phyloP scores from a whole-genome alignment of 2,113 vertebrate species.

The Rhea pennata region DNA sequence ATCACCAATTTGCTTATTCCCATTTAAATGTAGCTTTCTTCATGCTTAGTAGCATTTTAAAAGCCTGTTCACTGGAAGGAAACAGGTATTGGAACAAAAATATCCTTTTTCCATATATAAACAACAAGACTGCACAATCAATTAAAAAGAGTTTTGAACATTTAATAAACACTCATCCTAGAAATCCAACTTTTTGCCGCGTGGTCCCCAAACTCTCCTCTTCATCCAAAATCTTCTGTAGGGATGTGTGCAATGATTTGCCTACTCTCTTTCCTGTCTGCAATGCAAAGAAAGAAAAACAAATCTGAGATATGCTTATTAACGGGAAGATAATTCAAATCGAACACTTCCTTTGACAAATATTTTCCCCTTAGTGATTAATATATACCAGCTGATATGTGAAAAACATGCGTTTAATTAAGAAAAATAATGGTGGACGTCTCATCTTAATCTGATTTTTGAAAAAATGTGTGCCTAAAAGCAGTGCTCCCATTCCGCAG shows the following conservation, averaged over 20 bases:
- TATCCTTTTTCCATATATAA: slow-evolving; percentile 41
- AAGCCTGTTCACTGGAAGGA: not conserved
- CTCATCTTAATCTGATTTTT: slow-evolving; percentile 13
- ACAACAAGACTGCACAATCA: not conserved
- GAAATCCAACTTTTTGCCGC: slow-evolving; percentile 91
- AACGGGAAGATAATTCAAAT: not conserved
- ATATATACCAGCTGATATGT: not conserved
- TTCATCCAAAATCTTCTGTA: slow-evolving; percentile 86
- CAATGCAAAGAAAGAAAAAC: slow-evolving; percentile 34
- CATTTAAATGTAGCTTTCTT: not conserved
- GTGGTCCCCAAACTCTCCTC: slow-evolving; percentile 88
- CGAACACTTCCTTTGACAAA: slow-evolving; percentile 12
- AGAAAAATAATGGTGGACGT: not conserved
- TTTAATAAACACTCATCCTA: slow-evolving; percentile 80
- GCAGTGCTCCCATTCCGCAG: not conserved
- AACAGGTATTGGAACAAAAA: not conserved
- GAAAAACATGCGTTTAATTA: not conserved
- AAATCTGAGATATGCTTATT: slow-evolving; percentile 6
- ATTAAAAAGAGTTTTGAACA: not conserved
- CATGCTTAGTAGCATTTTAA: not conserved
- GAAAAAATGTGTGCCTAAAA: not conserved
- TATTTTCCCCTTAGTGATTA: slow-evolving; percentile 13
- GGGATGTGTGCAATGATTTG: slow-evolving; percentile 84
- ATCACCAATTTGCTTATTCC: not conserved
- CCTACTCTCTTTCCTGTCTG: slow-evolving; percentile 91